Evolutionary conservation across 2,113 vertebrate species (phyloP).

Genomic region (Australoheros scitulus): DNA sequence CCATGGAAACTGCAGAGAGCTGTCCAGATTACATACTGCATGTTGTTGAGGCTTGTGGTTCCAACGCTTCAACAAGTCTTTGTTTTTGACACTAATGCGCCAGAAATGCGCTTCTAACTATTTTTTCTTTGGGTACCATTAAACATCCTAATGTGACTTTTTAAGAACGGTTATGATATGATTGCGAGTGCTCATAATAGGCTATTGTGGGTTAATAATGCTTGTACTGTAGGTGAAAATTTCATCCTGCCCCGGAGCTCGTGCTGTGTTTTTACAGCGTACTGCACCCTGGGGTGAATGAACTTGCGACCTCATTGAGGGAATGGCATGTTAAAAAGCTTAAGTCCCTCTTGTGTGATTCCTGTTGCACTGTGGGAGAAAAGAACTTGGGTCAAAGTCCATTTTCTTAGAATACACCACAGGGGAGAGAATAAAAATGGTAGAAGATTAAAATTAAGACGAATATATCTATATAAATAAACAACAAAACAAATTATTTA

Average conservation of each 20-base stretch:
- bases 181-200: not conserved
- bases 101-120: not conserved
- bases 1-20: constrained; percentile 63
- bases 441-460: not conserved
- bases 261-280: constrained; percentile 8
- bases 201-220: not conserved
- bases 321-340: constrained; percentile 54
- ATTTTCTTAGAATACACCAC: constrained; percentile 17
- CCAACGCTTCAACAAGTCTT: constrained; percentile 9
- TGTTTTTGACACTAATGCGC: not conserved
- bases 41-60: constrained; percentile 4
- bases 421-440: not conserved
- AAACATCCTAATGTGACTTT: constrained; percentile 2
- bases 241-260: constrained; percentile 10
- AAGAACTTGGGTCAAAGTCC: constrained; percentile 33
- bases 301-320: constrained; percentile 42
- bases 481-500: not conserved
- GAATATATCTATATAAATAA: not conserved
- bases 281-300: constrained; percentile 4
- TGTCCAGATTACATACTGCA: constrained; percentile 45
- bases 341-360: constrained; percentile 60
- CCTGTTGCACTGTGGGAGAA: constrained; percentile 58
- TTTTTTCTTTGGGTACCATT: constrained; percentile 4
- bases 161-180: constrained; percentile 1
- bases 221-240: not conserved